Conservation (phyloP, 2,888 invertebrate species). For the Netelia virgata region DNA sequence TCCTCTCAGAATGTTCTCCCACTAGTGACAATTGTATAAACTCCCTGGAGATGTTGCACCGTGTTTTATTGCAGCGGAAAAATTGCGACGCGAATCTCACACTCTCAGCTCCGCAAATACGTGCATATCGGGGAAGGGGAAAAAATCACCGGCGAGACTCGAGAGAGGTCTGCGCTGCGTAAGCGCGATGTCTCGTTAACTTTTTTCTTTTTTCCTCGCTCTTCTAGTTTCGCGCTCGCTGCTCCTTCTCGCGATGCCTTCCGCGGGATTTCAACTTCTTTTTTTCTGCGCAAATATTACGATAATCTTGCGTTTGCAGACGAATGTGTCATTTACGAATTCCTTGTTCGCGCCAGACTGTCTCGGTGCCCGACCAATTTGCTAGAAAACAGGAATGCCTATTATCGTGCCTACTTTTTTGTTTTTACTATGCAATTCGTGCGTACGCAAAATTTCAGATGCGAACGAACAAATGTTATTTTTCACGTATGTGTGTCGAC, state of each 20-base stretch:
- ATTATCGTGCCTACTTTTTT: not conserved
- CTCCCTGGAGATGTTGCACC: conserved; percentile 48
- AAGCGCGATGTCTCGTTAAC: conserved; percentile 24
- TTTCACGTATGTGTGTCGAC: not conserved
- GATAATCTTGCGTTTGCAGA: not conserved
- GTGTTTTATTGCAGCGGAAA: conserved; percentile 22
- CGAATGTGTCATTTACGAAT: too few relatives aligned
- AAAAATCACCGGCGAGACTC: not conserved
- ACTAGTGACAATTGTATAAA: conserved; percentile 42
- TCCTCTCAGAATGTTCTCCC: conserved; percentile 57
- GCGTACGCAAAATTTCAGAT: not conserved
- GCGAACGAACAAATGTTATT: too few relatives aligned
- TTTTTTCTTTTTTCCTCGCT: conserved; percentile 24
- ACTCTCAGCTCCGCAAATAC: not conserved
- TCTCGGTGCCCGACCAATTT: too few relatives aligned
- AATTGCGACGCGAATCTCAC: not conserved
- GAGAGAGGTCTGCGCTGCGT: conserved; percentile 55
- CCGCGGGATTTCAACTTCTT: too few relatives aligned
- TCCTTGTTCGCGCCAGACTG: too few relatives aligned
- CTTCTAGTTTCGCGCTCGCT: not conserved
- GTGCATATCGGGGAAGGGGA: not conserved
- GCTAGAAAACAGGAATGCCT: not conserved
- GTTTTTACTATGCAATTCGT: not conserved
- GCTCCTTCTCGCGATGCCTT: not conserved
- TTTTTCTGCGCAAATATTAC: not conserved